A percentile compares a stretch with the other conserved stretches of the same genome.
Evolutionary conservation across 2,888 invertebrate species (phyloP).

Genomic region (Hyles lineata): DNA sequence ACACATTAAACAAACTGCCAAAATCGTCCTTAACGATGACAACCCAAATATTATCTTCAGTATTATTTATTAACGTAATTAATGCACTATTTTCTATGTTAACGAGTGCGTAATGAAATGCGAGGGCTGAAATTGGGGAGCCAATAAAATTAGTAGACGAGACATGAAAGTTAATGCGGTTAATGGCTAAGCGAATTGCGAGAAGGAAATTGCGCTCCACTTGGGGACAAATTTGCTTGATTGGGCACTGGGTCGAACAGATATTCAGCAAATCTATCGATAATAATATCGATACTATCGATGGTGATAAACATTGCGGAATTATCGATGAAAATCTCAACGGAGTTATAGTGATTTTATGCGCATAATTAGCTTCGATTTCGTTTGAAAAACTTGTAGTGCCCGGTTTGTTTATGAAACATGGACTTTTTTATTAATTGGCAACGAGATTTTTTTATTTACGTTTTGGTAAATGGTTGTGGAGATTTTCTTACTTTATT

Average conservation of each 20-base stretch:
- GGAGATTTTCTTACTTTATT: too few species aligned
- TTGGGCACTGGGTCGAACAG: conserved; percentile 72
- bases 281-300: not conserved
- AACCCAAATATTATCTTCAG: conserved; percentile 1
- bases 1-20: not conserved
- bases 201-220: conserved; percentile 76
- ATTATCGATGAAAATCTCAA: not conserved
- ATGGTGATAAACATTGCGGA: not conserved
- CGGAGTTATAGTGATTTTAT: not conserved
- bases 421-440: too few species aligned
- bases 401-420: too few species aligned
- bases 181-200: conserved; percentile 76
- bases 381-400: too few species aligned
- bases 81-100: conserved; percentile 57
- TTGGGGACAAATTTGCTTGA: conserved; percentile 68
- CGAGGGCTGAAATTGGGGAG: conserved; percentile 62
- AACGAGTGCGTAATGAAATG: conserved; percentile 70
- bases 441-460: too few species aligned
- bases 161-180: conserved; percentile 77
- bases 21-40: not conserved
- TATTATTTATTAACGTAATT: conserved; percentile 46
- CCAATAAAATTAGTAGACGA: conserved; percentile 76
- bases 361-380: too few species aligned
- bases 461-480: too few species aligned
- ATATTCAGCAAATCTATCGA: conserved; percentile 3